These are phyloP conservation scores for Drosophila mojavensis DNA, from an alignment of 1,140 invertebrate species.

Conservation along the genomic window DNA sequence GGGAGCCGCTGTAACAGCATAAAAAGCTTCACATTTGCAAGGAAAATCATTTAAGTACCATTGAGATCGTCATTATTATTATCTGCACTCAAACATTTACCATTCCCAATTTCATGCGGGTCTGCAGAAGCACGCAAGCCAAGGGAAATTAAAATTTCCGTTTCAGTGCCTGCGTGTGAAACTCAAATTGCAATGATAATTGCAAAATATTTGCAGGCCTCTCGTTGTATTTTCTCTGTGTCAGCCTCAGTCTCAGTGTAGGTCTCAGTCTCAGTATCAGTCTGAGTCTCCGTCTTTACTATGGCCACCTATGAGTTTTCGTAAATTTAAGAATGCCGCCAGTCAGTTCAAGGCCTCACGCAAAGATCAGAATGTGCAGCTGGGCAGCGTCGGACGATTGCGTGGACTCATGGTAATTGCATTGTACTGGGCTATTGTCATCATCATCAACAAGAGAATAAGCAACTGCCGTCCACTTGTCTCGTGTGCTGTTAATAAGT, in stretches of 20 bases:
- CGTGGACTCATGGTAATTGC: conserved; percentile 27
- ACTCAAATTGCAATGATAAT: conserved; percentile 67
- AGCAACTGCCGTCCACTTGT: conserved; percentile 28
- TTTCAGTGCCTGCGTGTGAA: conserved; percentile 46
- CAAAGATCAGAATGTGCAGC: conserved; percentile 31
- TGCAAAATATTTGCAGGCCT: conserved; percentile 49
- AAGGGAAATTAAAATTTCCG: conserved; percentile 75
- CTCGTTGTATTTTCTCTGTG: conserved; percentile 35
- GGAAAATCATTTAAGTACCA: conserved; percentile 19
- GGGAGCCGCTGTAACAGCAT: conserved; percentile 11
- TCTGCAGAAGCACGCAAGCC: conserved; percentile 49
- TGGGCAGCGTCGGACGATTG: conserved; percentile 14
- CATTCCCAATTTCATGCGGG: conserved; percentile 48
- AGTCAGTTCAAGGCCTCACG: conserved; percentile 49
- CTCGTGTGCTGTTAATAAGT: conserved; percentile 22
- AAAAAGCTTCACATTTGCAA: conserved; percentile 26
- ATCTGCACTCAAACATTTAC: conserved; percentile 42
- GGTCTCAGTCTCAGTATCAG: conserved; percentile 3
- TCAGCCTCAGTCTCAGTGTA: conserved; percentile 13
- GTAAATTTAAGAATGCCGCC: conserved; percentile 31
- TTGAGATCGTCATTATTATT: conserved; percentile 30
- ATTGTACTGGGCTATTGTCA: conserved; percentile 29
- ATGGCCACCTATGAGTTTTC: conserved; percentile 34
- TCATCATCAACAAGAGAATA: conserved; percentile 21
- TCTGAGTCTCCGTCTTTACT: conserved; percentile 2